Conservation (phyloP, 2,113 vertebrate species). For the Triplophysa siluroides region DNA sequence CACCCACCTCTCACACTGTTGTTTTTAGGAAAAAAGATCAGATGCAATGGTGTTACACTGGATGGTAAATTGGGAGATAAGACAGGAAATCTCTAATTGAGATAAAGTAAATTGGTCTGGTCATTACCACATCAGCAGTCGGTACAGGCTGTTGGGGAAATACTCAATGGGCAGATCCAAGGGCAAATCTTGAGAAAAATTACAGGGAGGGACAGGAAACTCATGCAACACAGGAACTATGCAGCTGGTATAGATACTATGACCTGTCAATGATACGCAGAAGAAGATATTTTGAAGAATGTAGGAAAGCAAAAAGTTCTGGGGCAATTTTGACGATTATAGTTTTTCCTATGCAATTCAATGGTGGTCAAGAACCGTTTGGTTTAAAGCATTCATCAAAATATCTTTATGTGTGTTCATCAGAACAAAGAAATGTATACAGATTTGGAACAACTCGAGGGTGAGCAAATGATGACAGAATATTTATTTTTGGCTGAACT, state of each 20-base stretch:
- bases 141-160: neutral
- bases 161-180: conserved; percentile 4
- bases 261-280: neutral
- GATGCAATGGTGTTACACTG: conserved; percentile 1
- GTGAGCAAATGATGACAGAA: too few species aligned
- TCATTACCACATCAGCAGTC: neutral
- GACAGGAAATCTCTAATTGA: conserved; percentile 41
- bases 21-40: conserved; percentile 2
- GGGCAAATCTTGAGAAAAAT: conserved; percentile 18
- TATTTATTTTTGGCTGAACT: too few species aligned
- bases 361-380: too few species aligned
- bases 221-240: conserved; percentile 15
- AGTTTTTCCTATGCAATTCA: too few species aligned
- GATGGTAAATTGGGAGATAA: conserved; percentile 18
- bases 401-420: too few species aligned
- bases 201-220: conserved; percentile 24
- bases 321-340: too few species aligned
- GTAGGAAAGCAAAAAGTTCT: too few species aligned
- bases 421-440: too few species aligned
- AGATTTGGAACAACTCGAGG: too few species aligned
- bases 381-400: too few species aligned
- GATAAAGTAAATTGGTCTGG: conserved; percentile 11
- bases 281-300: neutral
- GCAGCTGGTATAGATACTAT: conserved; percentile 18
- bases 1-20: neutral